Base-by-base conservation (phyloP, 1,140 invertebrate genomes). In the Bombyx mandarina region DNA sequence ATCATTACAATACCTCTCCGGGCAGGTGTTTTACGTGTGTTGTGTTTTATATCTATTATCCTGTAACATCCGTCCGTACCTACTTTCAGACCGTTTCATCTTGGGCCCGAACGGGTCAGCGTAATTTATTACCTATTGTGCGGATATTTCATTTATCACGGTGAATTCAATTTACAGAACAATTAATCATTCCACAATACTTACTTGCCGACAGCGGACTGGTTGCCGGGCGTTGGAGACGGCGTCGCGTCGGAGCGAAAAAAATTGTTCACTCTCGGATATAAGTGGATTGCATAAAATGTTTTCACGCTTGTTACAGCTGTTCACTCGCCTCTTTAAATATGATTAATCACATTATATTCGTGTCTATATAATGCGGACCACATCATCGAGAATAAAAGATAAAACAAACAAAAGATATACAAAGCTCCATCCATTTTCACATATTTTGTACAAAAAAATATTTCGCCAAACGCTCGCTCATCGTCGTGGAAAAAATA, bases 71-170 rank as follows among this genome's bases (percentile, higher is more conserved):
- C 73, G 67, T 68, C 64, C 59, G 69, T 68, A 63, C 67, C 67
- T 77, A 75, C 73, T 75, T 70, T 75, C 62, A 71, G 77, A 79
- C 68, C 78, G 75, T 79, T 84, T 79, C 81, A 84, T 82, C 78
- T 82, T 82, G 73, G 73, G 72, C 72, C 77, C 75, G 61, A 70
- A 69, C 77, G 78, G 82, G 82, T 80, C 75, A 82, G 78, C 60
- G 79, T 85, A 83, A 85, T 85, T 85, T 83, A 85, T 85, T 83
- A 85, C 80, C 80, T 85, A 85, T 85, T 85, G 82, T 85, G 77
- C 67, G 80, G 73, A 85, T 85, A 85, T 85, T 85, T 85, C 82
- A 85, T 85, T 85, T 82, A 85, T 85, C 82, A 85, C 76, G 75
- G 73, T 79, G 79, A 83, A 81, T 85, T 85, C 82, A 85, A 85